Evolutionary conservation across 2,888 invertebrate genomes (phyloP), one percentile per base, ranked within the genome.

Genomic region (Aspidiotus rigidus): DNA sequence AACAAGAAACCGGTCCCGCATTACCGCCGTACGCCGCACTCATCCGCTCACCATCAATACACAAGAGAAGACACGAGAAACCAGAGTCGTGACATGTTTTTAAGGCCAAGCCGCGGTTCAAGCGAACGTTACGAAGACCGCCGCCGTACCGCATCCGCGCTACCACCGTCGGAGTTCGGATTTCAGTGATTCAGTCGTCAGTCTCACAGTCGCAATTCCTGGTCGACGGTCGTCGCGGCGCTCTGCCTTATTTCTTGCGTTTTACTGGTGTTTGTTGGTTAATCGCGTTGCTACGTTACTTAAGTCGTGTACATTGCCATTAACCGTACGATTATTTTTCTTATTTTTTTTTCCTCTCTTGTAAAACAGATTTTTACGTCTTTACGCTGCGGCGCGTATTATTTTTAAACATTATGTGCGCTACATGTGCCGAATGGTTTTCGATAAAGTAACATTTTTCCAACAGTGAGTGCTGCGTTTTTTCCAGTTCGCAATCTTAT

Each of bases 21-120:
- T 1, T 28, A 28, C 28, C 28, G 28, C 28, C 2, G 1, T 28
- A 5, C 28, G 28, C 28, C 28, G 28, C 28, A 28, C 28, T 28
- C 28, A 28, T 28, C 28, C 28, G 28, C 28, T 28, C 28, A 28
- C 28, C 28, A 28, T 5, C 28, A 49, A 49, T 49, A n/a, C 49
- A 39, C 17, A 28, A 13, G 59, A 66, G 57, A 66, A 57, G 59
- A 66, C 59, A 28, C 28, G 28, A 28, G 66, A 49, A 59, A 66
- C 66, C 28, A 44, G 49, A 60, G 59, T 66, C 66, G 66, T 66
- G 66, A 66, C 66, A 59, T 39, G 66, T 66, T 64, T 66, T 39
- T 59, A 49, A 66, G 57, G 66, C 44, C 28, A 57, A 44, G 42
- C 56, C n/a, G 49, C n/a, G 49, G 11, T 49, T n/a, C 49, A 49